phyloP scores from a whole-genome alignment of 2,113 vertebrate species.

The Macrotus californicus region DNA sequence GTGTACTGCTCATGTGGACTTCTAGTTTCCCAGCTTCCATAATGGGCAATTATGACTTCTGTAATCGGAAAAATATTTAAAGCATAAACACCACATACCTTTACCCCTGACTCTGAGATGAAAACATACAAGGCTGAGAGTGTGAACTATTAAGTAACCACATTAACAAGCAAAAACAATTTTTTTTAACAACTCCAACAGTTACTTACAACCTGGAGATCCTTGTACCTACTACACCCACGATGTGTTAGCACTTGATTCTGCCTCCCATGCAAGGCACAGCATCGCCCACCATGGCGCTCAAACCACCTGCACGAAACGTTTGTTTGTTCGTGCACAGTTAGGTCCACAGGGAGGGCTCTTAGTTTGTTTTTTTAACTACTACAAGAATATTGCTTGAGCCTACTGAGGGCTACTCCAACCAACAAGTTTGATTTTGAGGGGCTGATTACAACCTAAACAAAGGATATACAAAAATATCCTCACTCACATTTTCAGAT shows the following conservation, averaged over 20 bases:
- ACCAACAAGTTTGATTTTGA: conserved; percentile 13
- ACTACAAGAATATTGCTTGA: rapidly evolving
- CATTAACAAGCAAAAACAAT: background rate
- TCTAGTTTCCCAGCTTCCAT: background rate
- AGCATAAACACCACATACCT: background rate
- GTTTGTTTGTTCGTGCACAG: background rate
- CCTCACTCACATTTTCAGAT: rapidly evolving
- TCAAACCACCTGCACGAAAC: background rate
- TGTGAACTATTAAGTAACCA: conserved; percentile 9
- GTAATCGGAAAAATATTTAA: background rate
- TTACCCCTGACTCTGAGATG: background rate
- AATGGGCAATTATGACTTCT: background rate
- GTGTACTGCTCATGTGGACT: background rate
- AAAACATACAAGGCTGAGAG: background rate
- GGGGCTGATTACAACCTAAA: background rate
- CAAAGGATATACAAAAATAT: background rate
- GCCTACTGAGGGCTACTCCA: background rate
- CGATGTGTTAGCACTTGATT: background rate
- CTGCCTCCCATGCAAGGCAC: background rate
- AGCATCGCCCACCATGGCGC: background rate
- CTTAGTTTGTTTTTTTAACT: background rate
- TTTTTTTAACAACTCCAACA: background rate
- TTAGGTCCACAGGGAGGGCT: background rate
- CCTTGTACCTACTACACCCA: background rate
- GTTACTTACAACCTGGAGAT: conserved; percentile 2